Conservation (phyloP, 2,113 vertebrate genomes). For the Halcyon senegalensis region DNA sequence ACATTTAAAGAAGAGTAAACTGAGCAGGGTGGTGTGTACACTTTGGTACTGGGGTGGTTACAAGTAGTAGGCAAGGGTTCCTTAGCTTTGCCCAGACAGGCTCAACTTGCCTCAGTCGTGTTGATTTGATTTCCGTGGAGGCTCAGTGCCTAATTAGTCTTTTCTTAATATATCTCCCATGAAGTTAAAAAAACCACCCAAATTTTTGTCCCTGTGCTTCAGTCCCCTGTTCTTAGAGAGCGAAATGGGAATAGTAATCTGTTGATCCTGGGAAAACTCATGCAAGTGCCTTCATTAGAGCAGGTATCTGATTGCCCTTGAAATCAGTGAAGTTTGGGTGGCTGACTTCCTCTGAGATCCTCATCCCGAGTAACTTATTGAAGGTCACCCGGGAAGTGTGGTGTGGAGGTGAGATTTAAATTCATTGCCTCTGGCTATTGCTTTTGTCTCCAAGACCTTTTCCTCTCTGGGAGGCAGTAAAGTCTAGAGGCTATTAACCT, state of each 20-base stretch:
- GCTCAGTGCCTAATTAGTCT: not conserved
- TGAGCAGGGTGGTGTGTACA: not conserved
- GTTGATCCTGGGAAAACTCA: not conserved
- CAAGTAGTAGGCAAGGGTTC: not conserved
- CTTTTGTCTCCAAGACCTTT: not conserved
- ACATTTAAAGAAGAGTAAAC: not conserved
- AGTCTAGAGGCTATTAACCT: not conserved
- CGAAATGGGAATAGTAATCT: not conserved
- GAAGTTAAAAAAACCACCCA: not conserved
- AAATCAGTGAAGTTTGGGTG: not conserved
- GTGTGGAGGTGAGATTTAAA: not conserved
- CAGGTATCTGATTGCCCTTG: not conserved
- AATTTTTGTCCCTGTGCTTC: not conserved
- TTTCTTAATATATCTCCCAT: not conserved
- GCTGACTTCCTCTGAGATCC: not conserved
- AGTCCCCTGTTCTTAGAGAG: not conserved
- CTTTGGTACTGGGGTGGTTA: not conserved
- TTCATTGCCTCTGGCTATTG: not conserved
- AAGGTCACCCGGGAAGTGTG: not conserved
- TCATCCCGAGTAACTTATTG: not conserved
- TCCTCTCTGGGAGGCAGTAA: not conserved
- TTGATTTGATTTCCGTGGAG: not conserved
- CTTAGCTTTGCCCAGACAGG: not conserved
- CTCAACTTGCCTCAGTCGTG: not conserved
- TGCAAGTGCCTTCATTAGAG: not conserved